phyloP scores from a whole-genome alignment of 2,888 invertebrate genomes.

The Pyralis farinalis region DNA sequence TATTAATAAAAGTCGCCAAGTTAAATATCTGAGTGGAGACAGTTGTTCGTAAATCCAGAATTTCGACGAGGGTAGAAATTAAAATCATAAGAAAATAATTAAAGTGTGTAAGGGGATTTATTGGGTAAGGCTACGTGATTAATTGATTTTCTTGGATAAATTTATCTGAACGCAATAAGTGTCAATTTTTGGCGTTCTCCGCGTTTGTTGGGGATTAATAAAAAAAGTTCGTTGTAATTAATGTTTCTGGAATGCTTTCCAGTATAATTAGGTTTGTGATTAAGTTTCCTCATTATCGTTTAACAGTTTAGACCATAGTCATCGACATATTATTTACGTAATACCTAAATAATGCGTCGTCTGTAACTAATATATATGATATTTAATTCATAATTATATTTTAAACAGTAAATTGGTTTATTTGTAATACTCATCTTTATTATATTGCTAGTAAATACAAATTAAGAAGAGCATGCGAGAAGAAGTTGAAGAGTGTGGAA shows the following conservation, averaged over 20 bases:
- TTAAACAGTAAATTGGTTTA: too few species aligned
- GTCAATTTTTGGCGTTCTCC: conserved; percentile 68
- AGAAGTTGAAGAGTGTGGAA: too few species aligned
- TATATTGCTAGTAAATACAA: too few species aligned
- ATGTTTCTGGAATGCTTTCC: conserved; percentile 10
- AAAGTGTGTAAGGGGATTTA: conserved; percentile 78
- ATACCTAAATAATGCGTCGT: too few species aligned
- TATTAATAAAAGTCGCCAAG: conserved; percentile 75
- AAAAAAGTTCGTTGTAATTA: conserved; percentile 34
- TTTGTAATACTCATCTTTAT: too few species aligned
- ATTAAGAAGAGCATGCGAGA: too few species aligned
- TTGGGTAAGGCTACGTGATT: conserved; percentile 74
- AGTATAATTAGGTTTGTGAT: background rate
- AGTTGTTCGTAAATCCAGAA: conserved; percentile 46
- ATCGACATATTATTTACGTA: too few species aligned
- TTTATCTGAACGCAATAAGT: conserved; percentile 71
- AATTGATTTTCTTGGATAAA: conserved; percentile 71
- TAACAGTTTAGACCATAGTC: too few species aligned
- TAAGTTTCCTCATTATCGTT: background rate
- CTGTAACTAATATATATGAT: too few species aligned
- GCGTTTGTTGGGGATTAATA: conserved; percentile 57
- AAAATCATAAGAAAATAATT: conserved; percentile 82
- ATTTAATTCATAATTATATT: too few species aligned
- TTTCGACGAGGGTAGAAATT: conserved; percentile 57
- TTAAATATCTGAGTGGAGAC: conserved; percentile 60